phyloP scores from a whole-genome alignment of 1,140 invertebrate species.

The Drosophila paulistorum region DNA sequence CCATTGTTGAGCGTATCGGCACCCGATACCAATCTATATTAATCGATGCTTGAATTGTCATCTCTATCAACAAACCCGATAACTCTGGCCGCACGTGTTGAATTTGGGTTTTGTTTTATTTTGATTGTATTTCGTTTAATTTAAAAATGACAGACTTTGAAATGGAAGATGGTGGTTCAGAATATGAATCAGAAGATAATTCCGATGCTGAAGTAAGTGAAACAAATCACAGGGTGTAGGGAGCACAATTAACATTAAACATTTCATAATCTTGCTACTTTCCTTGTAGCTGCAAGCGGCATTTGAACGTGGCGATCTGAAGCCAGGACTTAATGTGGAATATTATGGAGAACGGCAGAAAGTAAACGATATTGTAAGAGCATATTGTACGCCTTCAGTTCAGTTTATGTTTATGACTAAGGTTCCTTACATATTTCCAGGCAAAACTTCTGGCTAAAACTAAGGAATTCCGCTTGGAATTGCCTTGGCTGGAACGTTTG shows the following conservation, averaged over 20 bases:
- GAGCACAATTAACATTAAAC: not conserved
- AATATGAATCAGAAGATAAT: constrained; percentile 74
- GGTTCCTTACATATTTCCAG: constrained; percentile 83
- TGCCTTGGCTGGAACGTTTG: constrained; percentile 94
- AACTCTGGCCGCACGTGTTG: constrained; percentile 63
- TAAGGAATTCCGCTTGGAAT: constrained; percentile 87
- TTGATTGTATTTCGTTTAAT: constrained; percentile 23
- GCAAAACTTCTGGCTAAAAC: constrained; percentile 88
- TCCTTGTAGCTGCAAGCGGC: constrained; percentile 90
- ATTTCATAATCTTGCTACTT: not conserved
- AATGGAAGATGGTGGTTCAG: constrained; percentile 67
- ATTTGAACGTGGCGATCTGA: constrained; percentile 90
- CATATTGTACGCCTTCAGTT: too few species aligned
- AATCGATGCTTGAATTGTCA: not conserved
- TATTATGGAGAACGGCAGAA: constrained; percentile 85
- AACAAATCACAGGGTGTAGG: not conserved
- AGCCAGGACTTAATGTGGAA: constrained; percentile 91
- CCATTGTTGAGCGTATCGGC: too few species aligned
- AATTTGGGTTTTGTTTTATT: constrained; percentile 57
- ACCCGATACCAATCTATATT: not conserved
- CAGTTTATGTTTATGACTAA: too few species aligned
- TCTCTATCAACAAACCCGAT: constrained; percentile 28
- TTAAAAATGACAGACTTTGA: constrained; percentile 74
- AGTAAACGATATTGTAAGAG: constrained; percentile 87
- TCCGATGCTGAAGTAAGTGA: constrained; percentile 71